Percentiles rank a stretch among this genome's conserved stretches.
Conservation (phyloP, 2,113 vertebrate genomes). For the Oceanites oceanicus region DNA sequence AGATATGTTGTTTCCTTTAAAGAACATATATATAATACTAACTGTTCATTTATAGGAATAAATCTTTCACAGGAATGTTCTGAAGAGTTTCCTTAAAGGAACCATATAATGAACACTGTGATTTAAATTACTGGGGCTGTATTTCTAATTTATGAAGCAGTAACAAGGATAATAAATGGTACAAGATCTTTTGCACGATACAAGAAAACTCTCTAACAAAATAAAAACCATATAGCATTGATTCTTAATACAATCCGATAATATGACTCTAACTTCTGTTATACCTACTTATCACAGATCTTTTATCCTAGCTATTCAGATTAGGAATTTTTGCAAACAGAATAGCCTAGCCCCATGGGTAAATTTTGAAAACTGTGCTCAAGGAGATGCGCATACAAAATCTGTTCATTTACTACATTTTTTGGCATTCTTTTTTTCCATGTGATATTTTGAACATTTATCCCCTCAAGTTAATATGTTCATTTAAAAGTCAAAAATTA, state of each 20-base stretch:
- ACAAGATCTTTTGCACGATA: background rate
- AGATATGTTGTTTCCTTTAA: background rate
- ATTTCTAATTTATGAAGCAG: background rate
- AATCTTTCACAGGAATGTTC: background rate
- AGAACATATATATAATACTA: accelerated
- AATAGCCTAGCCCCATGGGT: slow-evolving; percentile 21
- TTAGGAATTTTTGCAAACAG: slow-evolving; percentile 10
- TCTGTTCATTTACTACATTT: background rate
- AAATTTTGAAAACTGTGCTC: slow-evolving; percentile 5
- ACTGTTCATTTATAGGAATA: background rate
- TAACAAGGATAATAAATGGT: background rate
- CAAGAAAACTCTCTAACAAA: background rate
- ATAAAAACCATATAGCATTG: background rate
- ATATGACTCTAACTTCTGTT: background rate
- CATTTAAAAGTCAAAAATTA: slow-evolving; percentile 38
- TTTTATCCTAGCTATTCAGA: slow-evolving; percentile 10
- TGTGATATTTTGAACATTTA: slow-evolving; percentile 23
- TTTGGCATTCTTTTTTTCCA: background rate
- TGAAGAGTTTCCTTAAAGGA: background rate
- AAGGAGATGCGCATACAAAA: background rate
- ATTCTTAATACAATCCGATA: background rate
- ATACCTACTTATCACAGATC: background rate
- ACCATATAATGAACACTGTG: background rate
- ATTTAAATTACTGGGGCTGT: background rate
- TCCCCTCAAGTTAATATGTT: slow-evolving; percentile 43